phyloP scores from a whole-genome alignment of 2,113 vertebrate species.

The Capreolus pygargus region DNA sequence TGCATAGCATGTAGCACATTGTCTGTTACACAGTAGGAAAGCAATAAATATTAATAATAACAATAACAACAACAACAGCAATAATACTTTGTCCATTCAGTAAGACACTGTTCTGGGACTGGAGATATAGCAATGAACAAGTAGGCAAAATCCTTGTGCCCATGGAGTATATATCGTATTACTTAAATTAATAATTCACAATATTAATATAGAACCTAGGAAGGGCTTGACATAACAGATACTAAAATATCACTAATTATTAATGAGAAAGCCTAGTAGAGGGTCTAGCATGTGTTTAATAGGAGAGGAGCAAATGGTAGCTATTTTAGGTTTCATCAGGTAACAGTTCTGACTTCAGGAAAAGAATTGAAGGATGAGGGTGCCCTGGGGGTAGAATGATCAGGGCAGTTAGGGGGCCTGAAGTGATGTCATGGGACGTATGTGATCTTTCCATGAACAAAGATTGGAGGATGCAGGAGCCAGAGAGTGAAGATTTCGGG shows the following conservation, averaged over 20 bases:
- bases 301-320: not conserved
- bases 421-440: not conserved
- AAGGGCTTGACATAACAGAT: not conserved
- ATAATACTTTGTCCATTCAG: not conserved
- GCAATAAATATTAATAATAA: not conserved
- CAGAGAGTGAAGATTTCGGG: not conserved
- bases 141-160: not conserved
- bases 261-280: not conserved
- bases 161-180: not conserved
- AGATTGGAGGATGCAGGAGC: not conserved
- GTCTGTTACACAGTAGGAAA: not conserved
- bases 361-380: not conserved
- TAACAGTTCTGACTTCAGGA: not conserved
- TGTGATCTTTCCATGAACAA: not conserved
- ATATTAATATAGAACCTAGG: not conserved
- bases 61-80: not conserved
- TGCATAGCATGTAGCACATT: not conserved
- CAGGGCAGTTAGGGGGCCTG: not conserved
- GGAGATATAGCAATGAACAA: not conserved
- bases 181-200: constrained; percentile 45
- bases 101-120: not conserved
- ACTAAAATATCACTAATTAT: not conserved
- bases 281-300: not conserved
- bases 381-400: not conserved
- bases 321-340: not conserved